Evolutionary conservation across 2,113 vertebrate species (phyloP).

Genomic region (Semnopithecus entellus): DNA sequence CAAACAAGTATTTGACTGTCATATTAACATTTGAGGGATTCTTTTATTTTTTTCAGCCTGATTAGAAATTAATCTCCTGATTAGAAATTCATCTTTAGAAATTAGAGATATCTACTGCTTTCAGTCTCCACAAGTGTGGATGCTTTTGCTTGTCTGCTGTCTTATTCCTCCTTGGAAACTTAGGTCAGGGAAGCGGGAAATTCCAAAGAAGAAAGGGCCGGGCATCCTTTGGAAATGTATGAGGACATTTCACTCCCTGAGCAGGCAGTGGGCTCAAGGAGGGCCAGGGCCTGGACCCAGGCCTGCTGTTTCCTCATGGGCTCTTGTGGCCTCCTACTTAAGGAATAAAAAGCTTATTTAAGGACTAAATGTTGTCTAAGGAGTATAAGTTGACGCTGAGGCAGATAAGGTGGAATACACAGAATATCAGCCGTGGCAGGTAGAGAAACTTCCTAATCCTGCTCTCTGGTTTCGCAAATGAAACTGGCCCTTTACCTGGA

Average conservation of each 20-base stretch:
- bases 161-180: not conserved
- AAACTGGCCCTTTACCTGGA: not conserved
- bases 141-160: not conserved
- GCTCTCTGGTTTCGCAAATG: not conserved
- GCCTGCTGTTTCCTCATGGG: not conserved
- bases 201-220: not conserved
- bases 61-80: not conserved
- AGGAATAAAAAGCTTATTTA: not conserved
- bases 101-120: not conserved
- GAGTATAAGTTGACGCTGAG: not conserved
- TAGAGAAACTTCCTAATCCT: not conserved
- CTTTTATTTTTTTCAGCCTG: conserved; percentile 3
- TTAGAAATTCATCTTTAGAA: not conserved
- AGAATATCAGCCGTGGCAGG: not conserved
- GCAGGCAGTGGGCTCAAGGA: not conserved
- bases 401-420: too few relatives aligned
- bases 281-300: not conserved
- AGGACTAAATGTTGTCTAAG: not conserved
- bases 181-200: not conserved
- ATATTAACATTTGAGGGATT: not conserved
- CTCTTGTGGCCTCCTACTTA: not conserved
- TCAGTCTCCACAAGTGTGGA: not conserved
- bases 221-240: not conserved
- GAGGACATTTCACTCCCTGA: not conserved
- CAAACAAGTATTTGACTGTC: not conserved